Conservation (phyloP, 2,113 vertebrate species). For the Chloropsis cyanopogon region DNA sequence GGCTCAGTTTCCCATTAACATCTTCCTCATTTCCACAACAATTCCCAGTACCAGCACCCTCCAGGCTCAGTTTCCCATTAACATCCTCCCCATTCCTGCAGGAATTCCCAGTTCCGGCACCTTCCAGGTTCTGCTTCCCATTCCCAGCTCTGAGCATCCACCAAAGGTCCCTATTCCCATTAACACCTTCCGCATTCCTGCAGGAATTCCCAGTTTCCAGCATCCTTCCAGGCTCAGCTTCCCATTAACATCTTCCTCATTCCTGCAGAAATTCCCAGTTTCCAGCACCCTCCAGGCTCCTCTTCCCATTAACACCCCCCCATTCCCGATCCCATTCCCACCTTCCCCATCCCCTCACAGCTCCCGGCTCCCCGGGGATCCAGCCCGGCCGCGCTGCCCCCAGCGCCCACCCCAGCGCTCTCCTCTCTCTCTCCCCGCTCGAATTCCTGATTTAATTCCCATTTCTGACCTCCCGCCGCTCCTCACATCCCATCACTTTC, state of each 20-base stretch:
- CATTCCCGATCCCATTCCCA: background rate
- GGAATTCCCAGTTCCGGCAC: rapidly evolving
- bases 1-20: rapidly evolving
- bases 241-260: background rate
- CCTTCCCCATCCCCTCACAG: background rate
- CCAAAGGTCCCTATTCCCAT: background rate
- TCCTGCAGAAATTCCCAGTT: background rate
- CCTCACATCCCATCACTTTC: background rate
- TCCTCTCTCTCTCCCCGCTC: rapidly evolving
- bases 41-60: background rate
- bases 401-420: rapidly evolving
- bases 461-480: rapidly evolving
- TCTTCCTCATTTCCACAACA: background rate
- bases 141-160: too few species aligned
- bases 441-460: background rate
- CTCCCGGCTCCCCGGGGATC: background rate
- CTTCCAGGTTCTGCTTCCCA: background rate
- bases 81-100: too few species aligned
- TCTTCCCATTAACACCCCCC: too few species aligned
- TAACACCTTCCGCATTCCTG: rapidly evolving
- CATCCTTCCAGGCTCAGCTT: background rate
- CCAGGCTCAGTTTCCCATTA: too few species aligned
- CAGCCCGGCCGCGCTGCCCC: background rate
- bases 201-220: background rate
- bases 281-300: too few species aligned